Percentiles rank a stretch among this genome's conserved stretches.
Evolutionary conservation across 37 sponge, comb jelly and placozoan genomes (phyloP).

Genomic region (Aplysina aerophoba): DNA sequence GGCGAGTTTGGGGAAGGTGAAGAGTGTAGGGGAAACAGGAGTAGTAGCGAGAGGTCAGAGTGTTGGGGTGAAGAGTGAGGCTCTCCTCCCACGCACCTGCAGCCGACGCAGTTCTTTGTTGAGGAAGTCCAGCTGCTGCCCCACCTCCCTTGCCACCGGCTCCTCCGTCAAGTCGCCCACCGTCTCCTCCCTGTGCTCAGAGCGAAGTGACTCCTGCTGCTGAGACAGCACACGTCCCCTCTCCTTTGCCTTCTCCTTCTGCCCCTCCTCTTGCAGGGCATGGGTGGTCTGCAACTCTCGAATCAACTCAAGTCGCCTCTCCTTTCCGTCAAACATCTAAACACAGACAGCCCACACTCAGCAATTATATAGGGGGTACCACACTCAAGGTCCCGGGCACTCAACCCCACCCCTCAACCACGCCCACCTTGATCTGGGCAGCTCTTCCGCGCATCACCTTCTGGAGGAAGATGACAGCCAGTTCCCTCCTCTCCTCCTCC

Average conservation of each 20-base stretch:
- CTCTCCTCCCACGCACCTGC: slow-evolving; percentile 36
- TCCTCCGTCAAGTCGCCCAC: slow-evolving; percentile 63
- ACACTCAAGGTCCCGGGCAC: no score
- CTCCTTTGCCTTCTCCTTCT: slow-evolving; percentile 70
- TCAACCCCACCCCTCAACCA: no score
- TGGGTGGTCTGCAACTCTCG: slow-evolving; percentile 89
- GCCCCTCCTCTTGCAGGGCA: slow-evolving; percentile 89
- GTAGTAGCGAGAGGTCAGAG: no score
- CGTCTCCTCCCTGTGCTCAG: slow-evolving; percentile 55
- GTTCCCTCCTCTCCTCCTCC: slow-evolving; percentile 80
- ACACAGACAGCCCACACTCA: no score
- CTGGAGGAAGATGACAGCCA: slow-evolving; percentile 86
- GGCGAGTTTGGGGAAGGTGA: no score
- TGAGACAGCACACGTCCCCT: slow-evolving; percentile 42
- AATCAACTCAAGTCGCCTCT: slow-evolving; percentile 82
- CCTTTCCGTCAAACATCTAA: slow-evolving; percentile 91
- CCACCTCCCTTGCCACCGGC: slow-evolving; percentile 69
- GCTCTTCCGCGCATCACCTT: slow-evolving; percentile 90
- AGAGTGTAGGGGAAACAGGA: no score
- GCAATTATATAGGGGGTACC: no score
- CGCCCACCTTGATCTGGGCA: slow-evolving; percentile 78
- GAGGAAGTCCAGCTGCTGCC: slow-evolving; percentile 89
- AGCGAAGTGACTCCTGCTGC: slow-evolving; percentile 1
- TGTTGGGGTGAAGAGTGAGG: no score
- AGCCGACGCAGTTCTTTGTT: slow-evolving; percentile 91